Evolutionary conservation across 1,140 invertebrate genomes (phyloP), one percentile per base, ranked within the genome.

Genomic region (Phenacoccus solenopsis): DNA sequence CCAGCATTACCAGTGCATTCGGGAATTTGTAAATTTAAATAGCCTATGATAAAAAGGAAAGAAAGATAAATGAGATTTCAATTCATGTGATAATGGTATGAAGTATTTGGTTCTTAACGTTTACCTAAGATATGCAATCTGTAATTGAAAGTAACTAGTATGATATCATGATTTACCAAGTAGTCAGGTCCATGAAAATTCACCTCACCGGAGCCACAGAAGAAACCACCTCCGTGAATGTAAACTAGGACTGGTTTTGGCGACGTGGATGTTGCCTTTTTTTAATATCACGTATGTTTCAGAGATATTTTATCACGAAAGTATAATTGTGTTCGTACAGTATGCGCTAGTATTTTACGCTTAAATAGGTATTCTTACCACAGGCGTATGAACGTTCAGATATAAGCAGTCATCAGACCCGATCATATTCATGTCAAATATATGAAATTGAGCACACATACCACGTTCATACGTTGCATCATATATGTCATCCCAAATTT

Each of bases 121-220:
- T n/a, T n/a, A 83, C 83, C 83, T 21, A 84, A 75, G 20, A 78
- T 71, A 78, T 84, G 84, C 70, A 89, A 82, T 79, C 91, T 84
- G 75, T 90, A 94, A 77, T 94, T 94, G 1, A 87, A 80, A 0
- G 87, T 87, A 1, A 94, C 88, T 0, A 93, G 81, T 7, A 94
- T 78, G 1, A 93, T 80, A 72, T 91, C 86, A 68, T 85, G 81
- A 68, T 90, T 87, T 0, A 93, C 78, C 0, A 94, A 76, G 73
- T 85, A 85, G 73, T 90, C 87, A 0, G 88, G 87, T 0, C 86
- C 86, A 70, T 70, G 68, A 0, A 82, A 69, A 20, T 78, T 75
- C 21, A 80, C 76, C 57, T 84, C 77, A 22, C 82, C 83, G 13
- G 82, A 81, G 10, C 85, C 86, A 1, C 73, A 70, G 22, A 80